Evolutionary conservation across 2,797 vertebrate genomes (phyloP).

Genomic region (Gymnocypris eckloni): DNA sequence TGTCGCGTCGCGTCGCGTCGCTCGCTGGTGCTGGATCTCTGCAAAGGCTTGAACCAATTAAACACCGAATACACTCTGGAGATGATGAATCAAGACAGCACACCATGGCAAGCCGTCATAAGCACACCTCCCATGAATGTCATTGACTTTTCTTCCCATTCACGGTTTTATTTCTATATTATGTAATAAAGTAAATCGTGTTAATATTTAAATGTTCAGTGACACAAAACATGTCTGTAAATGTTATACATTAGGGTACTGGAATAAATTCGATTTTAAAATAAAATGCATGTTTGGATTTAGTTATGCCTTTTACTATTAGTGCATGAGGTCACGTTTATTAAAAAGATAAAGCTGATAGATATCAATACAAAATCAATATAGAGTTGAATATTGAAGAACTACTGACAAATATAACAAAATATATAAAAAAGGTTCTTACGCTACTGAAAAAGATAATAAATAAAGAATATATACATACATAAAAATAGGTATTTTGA

Average conservation of each 20-base stretch:
- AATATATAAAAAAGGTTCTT: not conserved
- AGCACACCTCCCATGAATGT: not conserved
- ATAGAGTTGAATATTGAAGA: not conserved
- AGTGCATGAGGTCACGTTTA: not conserved
- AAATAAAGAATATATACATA: no score
- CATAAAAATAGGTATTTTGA: not conserved
- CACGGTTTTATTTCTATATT: not conserved
- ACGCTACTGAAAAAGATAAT: not conserved
- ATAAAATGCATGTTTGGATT: not conserved
- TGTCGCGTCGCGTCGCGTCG: conserved; percentile 32
- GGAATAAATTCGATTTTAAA: not conserved
- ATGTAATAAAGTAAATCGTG: not conserved
- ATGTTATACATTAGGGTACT: not conserved
- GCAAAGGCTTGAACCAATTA: conserved; percentile 5
- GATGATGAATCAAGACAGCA: not conserved
- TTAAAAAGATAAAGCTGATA: not conserved
- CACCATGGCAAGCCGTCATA: not conserved
- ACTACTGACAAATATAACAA: not conserved
- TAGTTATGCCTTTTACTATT: not conserved
- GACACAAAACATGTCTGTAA: not conserved
- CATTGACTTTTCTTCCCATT: not conserved
- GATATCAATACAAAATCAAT: not conserved
- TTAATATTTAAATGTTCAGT: not conserved
- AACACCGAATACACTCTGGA: not conserved
- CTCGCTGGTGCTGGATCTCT: conserved; percentile 32